phyloP scores from a whole-genome alignment of 1,140 invertebrate species.

The Hypothenemus hampei region DNA sequence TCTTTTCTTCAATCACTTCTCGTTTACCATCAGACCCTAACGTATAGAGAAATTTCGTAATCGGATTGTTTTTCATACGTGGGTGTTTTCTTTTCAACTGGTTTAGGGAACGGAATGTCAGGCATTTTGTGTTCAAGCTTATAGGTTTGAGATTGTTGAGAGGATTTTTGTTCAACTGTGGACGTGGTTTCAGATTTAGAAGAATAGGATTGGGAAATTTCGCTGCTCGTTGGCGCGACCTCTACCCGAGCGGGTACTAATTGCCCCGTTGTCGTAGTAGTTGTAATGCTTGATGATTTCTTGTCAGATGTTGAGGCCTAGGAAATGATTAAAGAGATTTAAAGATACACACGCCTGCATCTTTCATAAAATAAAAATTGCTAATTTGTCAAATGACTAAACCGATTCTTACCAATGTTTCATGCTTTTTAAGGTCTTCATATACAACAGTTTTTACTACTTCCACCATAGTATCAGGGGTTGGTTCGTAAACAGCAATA shows the following conservation, averaged over 20 bases:
- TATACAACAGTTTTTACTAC: slow-evolving; percentile 62
- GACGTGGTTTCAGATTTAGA: slow-evolving; percentile 38
- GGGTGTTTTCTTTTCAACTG: slow-evolving; percentile 20
- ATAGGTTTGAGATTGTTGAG: slow-evolving; percentile 36
- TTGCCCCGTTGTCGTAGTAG: slow-evolving; percentile 20
- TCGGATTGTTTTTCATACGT: slow-evolving; percentile 29
- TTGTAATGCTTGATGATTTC: slow-evolving; percentile 35
- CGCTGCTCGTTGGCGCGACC: slow-evolving; percentile 13
- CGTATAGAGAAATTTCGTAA: slow-evolving; percentile 27
- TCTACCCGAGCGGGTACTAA: slow-evolving; percentile 27
- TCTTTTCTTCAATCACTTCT: slow-evolving; percentile 36
- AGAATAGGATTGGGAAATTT: slow-evolving; percentile 32
- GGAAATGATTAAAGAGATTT: slow-evolving; percentile 24
- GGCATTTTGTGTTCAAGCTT: slow-evolving; percentile 36
- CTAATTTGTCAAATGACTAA: no score
- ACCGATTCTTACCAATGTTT: slow-evolving; percentile 44
- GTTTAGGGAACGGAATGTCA: slow-evolving; percentile 36
- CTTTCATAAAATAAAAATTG: slow-evolving; percentile 1
- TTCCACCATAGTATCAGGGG: slow-evolving; percentile 62
- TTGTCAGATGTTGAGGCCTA: slow-evolving; percentile 41
- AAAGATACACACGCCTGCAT: slow-evolving; percentile 1
- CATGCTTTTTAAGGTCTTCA: slow-evolving; percentile 50
- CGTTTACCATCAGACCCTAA: slow-evolving; percentile 11
- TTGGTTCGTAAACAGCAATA: slow-evolving; percentile 66
- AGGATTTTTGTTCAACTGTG: slow-evolving; percentile 34